Percentiles rank a stretch among this genome's conserved stretches.
Conservation (phyloP, 2,888 invertebrate genomes). For the Chaetogeoica ovagalla region DNA sequence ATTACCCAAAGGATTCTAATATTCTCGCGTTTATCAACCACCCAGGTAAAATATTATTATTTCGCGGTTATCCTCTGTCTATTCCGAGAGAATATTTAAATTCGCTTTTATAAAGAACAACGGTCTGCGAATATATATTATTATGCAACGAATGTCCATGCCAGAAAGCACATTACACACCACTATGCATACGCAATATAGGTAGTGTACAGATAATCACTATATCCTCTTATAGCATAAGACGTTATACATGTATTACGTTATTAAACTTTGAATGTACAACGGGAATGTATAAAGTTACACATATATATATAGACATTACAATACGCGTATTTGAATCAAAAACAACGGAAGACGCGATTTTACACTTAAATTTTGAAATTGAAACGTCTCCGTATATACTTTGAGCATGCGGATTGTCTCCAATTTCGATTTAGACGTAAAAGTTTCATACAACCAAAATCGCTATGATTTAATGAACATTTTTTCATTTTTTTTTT, state of each 20-base stretch:
- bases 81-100: neutral
- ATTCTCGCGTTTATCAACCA: neutral
- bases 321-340: too few species aligned
- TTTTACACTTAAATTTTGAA: too few species aligned
- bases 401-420: too few species aligned
- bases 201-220: neutral
- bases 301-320: too few species aligned
- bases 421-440: too few species aligned
- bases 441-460: too few species aligned
- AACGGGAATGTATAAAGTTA: neutral
- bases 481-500: too few species aligned
- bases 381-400: too few species aligned
- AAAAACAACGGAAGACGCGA: too few species aligned
- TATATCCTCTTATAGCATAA: slow-evolving; percentile 5
- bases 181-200: neutral
- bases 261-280: neutral
- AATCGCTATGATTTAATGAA: too few species aligned
- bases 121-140: slow-evolving; percentile 10
- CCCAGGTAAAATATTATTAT: neutral
- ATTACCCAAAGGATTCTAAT: slow-evolving; percentile 19
- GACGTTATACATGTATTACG: neutral
- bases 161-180: neutral
- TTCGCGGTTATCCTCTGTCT: neutral
- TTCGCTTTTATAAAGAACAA: neutral
- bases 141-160: neutral